phyloP scores from a whole-genome alignment of 2,113 vertebrate genomes.

The Arizona elegans region DNA sequence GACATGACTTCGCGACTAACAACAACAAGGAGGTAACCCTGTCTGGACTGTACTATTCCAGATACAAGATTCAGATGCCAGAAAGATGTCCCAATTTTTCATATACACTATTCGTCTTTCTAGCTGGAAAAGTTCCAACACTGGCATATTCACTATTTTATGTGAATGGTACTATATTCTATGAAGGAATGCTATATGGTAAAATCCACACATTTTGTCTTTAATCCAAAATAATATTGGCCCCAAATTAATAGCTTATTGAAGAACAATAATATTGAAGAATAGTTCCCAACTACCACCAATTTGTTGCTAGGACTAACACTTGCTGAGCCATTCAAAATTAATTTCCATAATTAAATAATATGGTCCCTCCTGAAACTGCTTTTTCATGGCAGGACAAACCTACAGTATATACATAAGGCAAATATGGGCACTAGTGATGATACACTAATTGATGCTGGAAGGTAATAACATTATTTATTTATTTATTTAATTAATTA shows the following conservation, averaged over 20 bases:
- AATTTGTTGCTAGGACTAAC: background rate
- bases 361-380: background rate
- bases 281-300: background rate
- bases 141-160: background rate
- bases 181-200: no score
- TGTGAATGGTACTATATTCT: background rate
- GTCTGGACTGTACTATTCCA: background rate
- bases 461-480: background rate
- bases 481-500: no score
- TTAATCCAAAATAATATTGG: background rate
- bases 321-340: background rate
- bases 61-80: background rate
- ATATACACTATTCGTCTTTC: background rate
- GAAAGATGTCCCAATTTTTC: background rate
- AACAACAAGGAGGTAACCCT: background rate
- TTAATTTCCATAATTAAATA: background rate
- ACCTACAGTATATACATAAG: background rate
- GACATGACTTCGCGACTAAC: no score
- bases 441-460: background rate
- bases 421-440: background rate
- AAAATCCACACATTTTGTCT: background rate
- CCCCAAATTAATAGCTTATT: background rate
- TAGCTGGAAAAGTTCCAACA: background rate
- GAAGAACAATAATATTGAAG: background rate
- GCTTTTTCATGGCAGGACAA: background rate